These are phyloP conservation scores for Synodontis membranacea DNA, from an alignment of 2,113 vertebrate species.

Conservation along the genomic window DNA sequence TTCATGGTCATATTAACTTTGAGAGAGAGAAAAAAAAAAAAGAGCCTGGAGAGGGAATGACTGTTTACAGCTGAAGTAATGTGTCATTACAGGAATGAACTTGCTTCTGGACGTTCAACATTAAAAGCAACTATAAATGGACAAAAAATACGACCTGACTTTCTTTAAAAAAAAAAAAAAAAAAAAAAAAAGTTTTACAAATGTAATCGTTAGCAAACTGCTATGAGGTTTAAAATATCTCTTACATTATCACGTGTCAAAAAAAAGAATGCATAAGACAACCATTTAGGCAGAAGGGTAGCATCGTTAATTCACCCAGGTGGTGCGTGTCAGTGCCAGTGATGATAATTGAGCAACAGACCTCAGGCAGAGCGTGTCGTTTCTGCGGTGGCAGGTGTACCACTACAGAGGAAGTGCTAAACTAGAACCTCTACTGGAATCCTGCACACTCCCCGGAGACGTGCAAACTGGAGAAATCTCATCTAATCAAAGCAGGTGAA, in stretches of 20 bases:
- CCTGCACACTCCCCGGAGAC: constrained; percentile 18
- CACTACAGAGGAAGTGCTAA: constrained; percentile 26
- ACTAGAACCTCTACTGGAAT: constrained; percentile 31
- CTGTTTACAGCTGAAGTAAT: not conserved
- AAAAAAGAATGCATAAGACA: not conserved
- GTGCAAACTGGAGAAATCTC: constrained; percentile 19
- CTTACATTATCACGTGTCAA: not conserved
- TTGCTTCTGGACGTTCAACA: not conserved
- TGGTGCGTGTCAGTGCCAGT: constrained; percentile 14
- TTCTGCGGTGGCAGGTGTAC: constrained; percentile 44
- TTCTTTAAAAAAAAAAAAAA: not conserved
- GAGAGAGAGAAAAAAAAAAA: not conserved
- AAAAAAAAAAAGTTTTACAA: too few relatives aligned
- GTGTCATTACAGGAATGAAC: not conserved
- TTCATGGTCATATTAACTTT: not conserved
- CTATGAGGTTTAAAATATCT: not conserved
- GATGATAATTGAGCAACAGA: constrained; percentile 37
- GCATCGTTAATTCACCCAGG: constrained; percentile 31
- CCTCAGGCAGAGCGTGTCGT: not conserved
- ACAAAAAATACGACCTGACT: not conserved
- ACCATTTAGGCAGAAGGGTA: not conserved
- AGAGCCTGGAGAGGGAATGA: not conserved
- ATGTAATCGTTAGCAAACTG: not conserved
- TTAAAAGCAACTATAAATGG: not conserved
- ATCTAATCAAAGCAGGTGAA: constrained; percentile 37